A percentile compares a stretch with the other conserved stretches of the same genome.
Evolutionary conservation across 2,113 vertebrate genomes (phyloP).

Genomic region (Panthera leo): DNA sequence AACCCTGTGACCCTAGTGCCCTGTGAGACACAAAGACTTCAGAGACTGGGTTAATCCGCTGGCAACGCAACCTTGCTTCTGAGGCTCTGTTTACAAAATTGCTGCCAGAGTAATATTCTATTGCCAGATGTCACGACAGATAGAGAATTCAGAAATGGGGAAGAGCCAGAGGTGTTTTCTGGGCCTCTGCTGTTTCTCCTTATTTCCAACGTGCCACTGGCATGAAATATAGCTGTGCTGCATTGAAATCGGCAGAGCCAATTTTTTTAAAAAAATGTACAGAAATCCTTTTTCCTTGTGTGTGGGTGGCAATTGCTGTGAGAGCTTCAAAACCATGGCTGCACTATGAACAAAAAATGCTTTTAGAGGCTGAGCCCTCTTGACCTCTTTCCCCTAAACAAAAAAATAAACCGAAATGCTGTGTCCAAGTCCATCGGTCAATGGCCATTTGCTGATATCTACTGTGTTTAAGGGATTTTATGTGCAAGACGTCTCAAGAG

Average conservation of each 20-base stretch:
- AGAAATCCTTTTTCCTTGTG: background rate
- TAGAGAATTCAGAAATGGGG: background rate
- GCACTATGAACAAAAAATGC: background rate
- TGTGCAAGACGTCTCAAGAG: background rate
- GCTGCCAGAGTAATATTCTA: background rate
- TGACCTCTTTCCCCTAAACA: background rate
- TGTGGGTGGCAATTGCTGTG: constrained; percentile 28
- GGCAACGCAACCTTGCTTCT: background rate
- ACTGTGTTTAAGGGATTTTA: background rate
- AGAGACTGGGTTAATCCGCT: background rate
- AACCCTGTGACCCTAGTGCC: background rate
- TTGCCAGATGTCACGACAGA: background rate
- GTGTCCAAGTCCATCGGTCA: background rate
- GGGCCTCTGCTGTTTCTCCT: background rate
- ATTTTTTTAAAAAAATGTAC: background rate
- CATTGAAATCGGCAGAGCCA: background rate
- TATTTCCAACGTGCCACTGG: background rate
- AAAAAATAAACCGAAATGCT: constrained; percentile 9
- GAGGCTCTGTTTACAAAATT: background rate
- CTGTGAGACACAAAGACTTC: background rate
- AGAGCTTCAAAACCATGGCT: background rate
- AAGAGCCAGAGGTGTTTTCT: background rate
- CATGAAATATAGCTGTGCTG: background rate
- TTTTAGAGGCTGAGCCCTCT: background rate
- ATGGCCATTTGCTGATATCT: background rate